Percentiles rank a stretch among this genome's conserved stretches.
Conservation (phyloP, 2,797 vertebrate species). For the Xerus rutilus region DNA sequence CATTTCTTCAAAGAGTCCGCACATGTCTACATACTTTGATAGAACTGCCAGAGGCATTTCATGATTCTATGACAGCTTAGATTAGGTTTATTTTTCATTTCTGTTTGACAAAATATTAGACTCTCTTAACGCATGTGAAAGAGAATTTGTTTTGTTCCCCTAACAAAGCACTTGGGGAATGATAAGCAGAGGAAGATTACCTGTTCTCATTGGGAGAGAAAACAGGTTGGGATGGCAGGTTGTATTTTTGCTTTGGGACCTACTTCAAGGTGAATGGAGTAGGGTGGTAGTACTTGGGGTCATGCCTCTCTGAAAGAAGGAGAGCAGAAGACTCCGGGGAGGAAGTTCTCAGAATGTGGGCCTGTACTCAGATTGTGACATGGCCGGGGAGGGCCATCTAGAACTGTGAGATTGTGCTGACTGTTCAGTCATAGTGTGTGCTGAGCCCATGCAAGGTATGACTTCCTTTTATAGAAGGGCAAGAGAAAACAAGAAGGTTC, state of each 20-base stretch:
- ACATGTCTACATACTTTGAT: slow-evolving; percentile 84
- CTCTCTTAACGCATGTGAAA: slow-evolving; percentile 71
- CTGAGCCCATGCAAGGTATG: not conserved
- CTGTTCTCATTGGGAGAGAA: not conserved
- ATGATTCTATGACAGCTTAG: slow-evolving; percentile 84
- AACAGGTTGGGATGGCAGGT: not conserved
- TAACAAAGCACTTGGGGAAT: slow-evolving; percentile 57
- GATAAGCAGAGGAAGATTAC: slow-evolving; percentile 26
- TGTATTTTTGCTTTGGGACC: not conserved
- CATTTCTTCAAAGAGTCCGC: slow-evolving; percentile 87
- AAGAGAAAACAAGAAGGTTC: slow-evolving; percentile 42
- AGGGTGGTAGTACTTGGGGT: no score
- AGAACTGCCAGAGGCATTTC: slow-evolving; percentile 85
- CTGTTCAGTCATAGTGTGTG: not conserved
- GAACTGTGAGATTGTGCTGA: not conserved
- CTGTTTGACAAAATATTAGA: slow-evolving; percentile 83
- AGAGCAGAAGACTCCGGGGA: not conserved
- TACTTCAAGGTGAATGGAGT: not conserved
- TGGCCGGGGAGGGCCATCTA: not conserved
- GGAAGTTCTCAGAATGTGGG: slow-evolving; percentile 36
- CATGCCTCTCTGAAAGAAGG: not conserved
- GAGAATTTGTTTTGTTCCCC: slow-evolving; percentile 58
- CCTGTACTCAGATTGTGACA: slow-evolving; percentile 4
- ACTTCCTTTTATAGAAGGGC: not conserved
- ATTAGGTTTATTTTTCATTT: slow-evolving; percentile 87